A percentile compares a stretch with the other conserved stretches of the same genome.
Conservation (phyloP, 2,888 invertebrate species). For the Pemphredon lugubris region DNA sequence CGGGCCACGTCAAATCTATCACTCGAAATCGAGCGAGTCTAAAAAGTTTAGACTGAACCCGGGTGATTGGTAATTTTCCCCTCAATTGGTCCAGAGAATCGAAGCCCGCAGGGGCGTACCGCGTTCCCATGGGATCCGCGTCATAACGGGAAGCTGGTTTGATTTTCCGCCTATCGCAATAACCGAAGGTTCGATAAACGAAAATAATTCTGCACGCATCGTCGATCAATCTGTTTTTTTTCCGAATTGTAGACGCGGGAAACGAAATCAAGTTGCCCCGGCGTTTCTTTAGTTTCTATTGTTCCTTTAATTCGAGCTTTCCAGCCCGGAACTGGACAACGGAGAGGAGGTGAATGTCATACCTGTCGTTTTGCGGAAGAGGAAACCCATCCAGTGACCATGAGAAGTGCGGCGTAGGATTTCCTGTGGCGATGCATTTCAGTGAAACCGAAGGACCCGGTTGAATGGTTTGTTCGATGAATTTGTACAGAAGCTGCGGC, state of each 20-base stretch:
- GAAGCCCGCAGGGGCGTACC: constrained; percentile 63
- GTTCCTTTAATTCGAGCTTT: constrained; percentile 9
- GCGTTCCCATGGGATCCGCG: constrained; percentile 46
- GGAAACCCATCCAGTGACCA: constrained; percentile 96
- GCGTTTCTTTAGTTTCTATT: background rate
- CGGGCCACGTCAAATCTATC: constrained; percentile 41
- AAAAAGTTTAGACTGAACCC: constrained; percentile 61
- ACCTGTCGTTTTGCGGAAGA: constrained; percentile 88
- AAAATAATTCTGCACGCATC: constrained; percentile 58
- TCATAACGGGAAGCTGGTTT: constrained; percentile 40
- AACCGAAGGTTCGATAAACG: constrained; percentile 63
- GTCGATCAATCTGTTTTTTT: constrained; percentile 49
- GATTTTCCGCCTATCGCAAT: constrained; percentile 61
- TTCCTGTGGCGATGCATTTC: constrained; percentile 96
- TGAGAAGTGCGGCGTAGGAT: constrained; percentile 94
- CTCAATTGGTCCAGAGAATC: constrained; percentile 69
- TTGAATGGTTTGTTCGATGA: constrained; percentile 95
- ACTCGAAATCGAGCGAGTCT: constrained; percentile 48
- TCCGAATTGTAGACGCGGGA: background rate
- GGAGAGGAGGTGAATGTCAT: constrained; percentile 25
- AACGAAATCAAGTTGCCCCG: constrained; percentile 11
- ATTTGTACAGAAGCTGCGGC: constrained; percentile 94
- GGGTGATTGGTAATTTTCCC: constrained; percentile 68
- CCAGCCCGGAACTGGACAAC: no score
- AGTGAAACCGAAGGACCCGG: constrained; percentile 95